Evolutionary conservation across 2,797 vertebrate species (phyloP), one percentile per base, ranked within the genome.

Genomic region (Eulemur albifrons): DNA sequence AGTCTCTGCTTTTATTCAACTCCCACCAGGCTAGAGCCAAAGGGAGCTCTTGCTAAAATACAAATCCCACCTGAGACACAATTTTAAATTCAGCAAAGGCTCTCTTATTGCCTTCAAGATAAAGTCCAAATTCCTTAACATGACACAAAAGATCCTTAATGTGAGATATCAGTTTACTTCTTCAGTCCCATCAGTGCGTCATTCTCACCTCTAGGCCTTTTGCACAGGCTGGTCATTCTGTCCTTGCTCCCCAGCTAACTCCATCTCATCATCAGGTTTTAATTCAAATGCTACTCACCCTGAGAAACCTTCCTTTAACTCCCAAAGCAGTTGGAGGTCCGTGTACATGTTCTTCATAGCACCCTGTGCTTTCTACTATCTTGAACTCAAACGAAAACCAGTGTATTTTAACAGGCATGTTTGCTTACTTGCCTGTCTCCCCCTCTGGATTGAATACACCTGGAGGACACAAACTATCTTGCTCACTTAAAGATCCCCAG

Each of bases 11-110:
- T 81, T 43, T 8, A 43, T 35, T 75, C 12, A 75, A 70, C 38
- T 82, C 21, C 45, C 32, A 72, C 12, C 77, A 73, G 54, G 57
- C 23, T 27, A 45, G 4, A 69, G 25, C 9, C 50, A 95, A 93
- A 90, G 17, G 32, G 21, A 90, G 50, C 35, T 70, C 69, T 30
- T 93, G 69, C 61, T 25, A 12, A 90, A 96, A 90, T 30, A 82
- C 27, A 86, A 65, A 70, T 61, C 43, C 50, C 76, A 59, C 45
- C 8, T 50, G 40, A 92, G 23, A 3, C 18, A 21, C 11, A 21
- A 70, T 63, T 96, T 89, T 69, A 92, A 79, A 94, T 67, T 15
- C 18, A 90, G 65, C 32, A 23, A 94, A 94, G n/a, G 2, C 27
- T 45, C 40, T 48, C 18, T 72, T 65, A 80, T 4, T 93, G 57